Evolutionary conservation across 2,888 invertebrate genomes (phyloP), one percentile per base, ranked within the genome.

Genomic region (Phania funesta): DNA sequence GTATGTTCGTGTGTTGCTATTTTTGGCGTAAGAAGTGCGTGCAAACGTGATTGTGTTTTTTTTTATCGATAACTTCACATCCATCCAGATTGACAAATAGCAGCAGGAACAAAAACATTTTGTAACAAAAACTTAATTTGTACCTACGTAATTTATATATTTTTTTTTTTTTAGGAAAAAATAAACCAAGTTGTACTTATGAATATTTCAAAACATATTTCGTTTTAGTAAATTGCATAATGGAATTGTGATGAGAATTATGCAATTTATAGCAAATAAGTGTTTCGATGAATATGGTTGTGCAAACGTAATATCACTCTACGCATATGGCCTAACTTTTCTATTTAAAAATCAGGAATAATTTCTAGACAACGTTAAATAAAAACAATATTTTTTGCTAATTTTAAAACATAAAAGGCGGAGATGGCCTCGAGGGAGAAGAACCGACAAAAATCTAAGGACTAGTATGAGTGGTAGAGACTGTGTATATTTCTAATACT

Each of bases 191-290:
- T 62, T 81, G n/a, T 56, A 41, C 52, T 74, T 77, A 64, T 77
- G 77, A 67, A 70, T 64, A 48, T 78, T 68, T 74, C 22, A 74
- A 68, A n/a, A n/a, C n/a, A n/a, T 81, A 68, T 68, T 82, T 77
- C 29, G 0, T 46, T 68, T 50, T 11, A 48, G 62, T 60, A 26
- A 65, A 65, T 82, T 82, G 64, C 82, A 78, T 82, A 82, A 82
- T 29, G 52, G 18, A 13, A 18, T n/a, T 44, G 11, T 26, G 29
- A 9, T 20, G 8, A 5, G 1, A 2, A 29, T 73, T 65, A 62
- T 71, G 60, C 52, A 64, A 77, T 35, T 35, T n/a, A n/a, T n/a
- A n/a, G n/a, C n/a, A n/a, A n/a, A n/a, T n/a, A n/a, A n/a, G n/a
- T n/a, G n/a, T n/a, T n/a, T n/a, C n/a, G n/a, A 11, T 35, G 11